These are phyloP conservation scores for Gasteruption jaculator DNA, from an alignment of 2,888 invertebrate genomes.

Conservation along the genomic window DNA sequence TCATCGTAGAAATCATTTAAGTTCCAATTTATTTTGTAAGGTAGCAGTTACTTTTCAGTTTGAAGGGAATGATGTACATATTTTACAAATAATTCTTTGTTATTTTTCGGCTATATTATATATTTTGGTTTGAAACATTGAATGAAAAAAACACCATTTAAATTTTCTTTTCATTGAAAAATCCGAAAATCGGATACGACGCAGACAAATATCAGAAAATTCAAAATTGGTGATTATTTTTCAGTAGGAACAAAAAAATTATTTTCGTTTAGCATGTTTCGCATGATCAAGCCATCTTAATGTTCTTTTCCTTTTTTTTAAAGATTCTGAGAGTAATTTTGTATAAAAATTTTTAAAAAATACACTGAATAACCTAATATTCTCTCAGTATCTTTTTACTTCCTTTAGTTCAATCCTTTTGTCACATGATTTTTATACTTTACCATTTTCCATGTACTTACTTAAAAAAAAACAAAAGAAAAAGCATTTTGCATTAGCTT, in stretches of 20 bases:
- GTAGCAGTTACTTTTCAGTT: conserved; percentile 46
- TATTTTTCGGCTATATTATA: not conserved
- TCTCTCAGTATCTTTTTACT: not conserved
- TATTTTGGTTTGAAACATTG: too few relatives aligned
- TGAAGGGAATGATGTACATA: too few relatives aligned
- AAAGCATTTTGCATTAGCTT: conserved; percentile 15
- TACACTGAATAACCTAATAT: conserved; percentile 5
- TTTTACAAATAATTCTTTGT: conserved; percentile 8
- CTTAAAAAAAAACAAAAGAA: conserved; percentile 12
- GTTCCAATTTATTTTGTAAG: conserved; percentile 18
- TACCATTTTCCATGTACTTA: conserved; percentile 12
- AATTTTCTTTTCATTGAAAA: too few relatives aligned
- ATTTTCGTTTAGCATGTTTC: conserved; percentile 33
- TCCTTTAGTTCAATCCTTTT: conserved; percentile 2
- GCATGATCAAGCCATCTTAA: conserved; percentile 27
- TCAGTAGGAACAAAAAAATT: conserved; percentile 16
- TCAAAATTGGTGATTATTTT: conserved; percentile 16
- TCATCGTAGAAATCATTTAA: conserved; percentile 5
- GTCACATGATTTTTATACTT: conserved; percentile 4
- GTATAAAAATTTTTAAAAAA: too few relatives aligned
- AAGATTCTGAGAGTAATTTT: too few relatives aligned
- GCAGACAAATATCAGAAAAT: too few relatives aligned
- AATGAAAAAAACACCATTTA: too few relatives aligned
- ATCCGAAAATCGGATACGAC: too few relatives aligned
- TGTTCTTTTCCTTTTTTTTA: conserved; percentile 26